Evolutionary conservation across 2,888 invertebrate species (phyloP).

Genomic region (Pemphredon lugubris): DNA sequence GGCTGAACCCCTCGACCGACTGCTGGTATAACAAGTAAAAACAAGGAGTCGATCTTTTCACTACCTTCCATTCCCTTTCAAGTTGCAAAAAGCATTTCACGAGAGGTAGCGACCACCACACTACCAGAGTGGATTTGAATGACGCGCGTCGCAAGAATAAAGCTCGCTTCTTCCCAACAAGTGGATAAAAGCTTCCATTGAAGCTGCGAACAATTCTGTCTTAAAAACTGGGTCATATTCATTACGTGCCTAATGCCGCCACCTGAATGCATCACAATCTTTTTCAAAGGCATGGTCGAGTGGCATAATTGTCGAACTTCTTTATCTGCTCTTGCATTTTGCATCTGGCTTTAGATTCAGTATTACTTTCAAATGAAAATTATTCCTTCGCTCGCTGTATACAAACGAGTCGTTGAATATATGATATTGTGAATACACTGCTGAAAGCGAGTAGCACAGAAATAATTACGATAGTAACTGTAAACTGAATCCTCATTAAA

Average conservation of each 20-base stretch:
- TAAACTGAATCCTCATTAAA: neutral
- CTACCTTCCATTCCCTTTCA: conserved; percentile 48
- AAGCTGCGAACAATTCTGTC: conserved; percentile 54
- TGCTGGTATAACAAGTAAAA: neutral
- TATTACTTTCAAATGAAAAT: conserved; percentile 44
- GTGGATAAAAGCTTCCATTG: conserved; percentile 73
- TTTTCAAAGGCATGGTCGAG: conserved; percentile 25
- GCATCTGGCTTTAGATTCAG: conserved; percentile 26
- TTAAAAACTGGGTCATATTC: conserved; percentile 76
- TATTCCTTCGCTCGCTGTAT: conserved; percentile 4
- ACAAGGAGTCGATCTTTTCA: conserved; percentile 44
- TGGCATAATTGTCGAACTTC: conserved; percentile 16
- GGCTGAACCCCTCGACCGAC: neutral
- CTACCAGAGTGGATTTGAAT: conserved; percentile 44
- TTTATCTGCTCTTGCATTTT: conserved; percentile 17
- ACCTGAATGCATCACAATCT: conserved; percentile 32
- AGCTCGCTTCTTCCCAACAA: conserved; percentile 62
- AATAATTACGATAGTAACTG: neutral
- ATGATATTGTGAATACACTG: neutral
- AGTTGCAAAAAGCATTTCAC: conserved; percentile 58
- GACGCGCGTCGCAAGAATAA: conserved; percentile 59
- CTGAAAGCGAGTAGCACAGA: neutral
- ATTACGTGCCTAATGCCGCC: conserved; percentile 65
- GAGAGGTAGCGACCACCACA: conserved; percentile 41
- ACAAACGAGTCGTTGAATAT: neutral